Evolutionary conservation across 1,140 invertebrate genomes (phyloP), one percentile per base, ranked within the genome.

Genomic region (Pissodes strobi): DNA sequence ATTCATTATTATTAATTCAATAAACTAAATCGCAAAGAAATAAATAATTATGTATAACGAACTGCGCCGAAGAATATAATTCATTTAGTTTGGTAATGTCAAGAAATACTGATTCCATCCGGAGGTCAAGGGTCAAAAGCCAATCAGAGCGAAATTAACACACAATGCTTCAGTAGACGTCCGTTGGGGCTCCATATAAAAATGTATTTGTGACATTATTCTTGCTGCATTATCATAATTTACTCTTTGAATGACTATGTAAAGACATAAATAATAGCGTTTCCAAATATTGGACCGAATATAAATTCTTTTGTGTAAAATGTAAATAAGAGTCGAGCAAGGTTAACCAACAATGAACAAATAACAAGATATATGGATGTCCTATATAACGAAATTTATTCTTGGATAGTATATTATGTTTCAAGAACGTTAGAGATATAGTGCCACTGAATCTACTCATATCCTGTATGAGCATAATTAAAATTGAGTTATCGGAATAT

Each of bases 91-190:
- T n/a, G 17, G 41, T 19, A 27, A 15, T 19, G 23, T 22, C 39
- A 58, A 46, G 55, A 58, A 58, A 22, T 58, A 18, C 41, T 58
- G 55, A 58, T 61, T 61, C 30, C 46, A 41, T 43, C n/a, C 22
- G 34, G 49, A 41, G 48, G 58, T 63, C 60, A 63, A 55, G 51
- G 25, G 60, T 27, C 60, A 55, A 46, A 63, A 63, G 60, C 39
- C 60, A 55, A 63, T 53, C 48, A 61, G 37, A 51, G 30, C 38
- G 49, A 63, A 63, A 63, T 63, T 63, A 63, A 27, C 60, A 63
- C 51, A 63, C 46, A 63, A 63, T 63, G 21, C 17, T 12, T 30
- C 19, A 46, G 30, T 58, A 43, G 56, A 60, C 46, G 43, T 17
- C n/a, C 48, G 45, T 34, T 37, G 43, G 23, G 15, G 23, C 15